A percentile compares a stretch with the other conserved stretches of the same genome.
phyloP scores from a whole-genome alignment of 2,113 vertebrate species.

The Astur gentilis region DNA sequence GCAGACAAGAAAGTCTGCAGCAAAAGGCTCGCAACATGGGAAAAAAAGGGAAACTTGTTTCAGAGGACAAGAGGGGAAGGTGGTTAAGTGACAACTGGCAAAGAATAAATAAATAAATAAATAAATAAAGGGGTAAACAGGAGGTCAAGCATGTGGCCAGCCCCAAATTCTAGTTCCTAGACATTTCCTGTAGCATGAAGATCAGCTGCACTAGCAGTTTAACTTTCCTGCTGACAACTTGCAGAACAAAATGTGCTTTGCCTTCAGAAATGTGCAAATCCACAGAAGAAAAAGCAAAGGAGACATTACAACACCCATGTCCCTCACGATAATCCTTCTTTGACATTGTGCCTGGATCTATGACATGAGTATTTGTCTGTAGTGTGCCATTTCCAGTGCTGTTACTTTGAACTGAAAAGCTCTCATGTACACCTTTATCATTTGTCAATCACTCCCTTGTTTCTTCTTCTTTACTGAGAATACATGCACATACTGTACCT shows the following conservation, averaged over 20 bases:
- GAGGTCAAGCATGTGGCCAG: background rate
- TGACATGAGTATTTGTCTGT: background rate
- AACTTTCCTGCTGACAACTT: background rate
- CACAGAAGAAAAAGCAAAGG: background rate
- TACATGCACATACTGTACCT: background rate
- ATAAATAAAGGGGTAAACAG: background rate
- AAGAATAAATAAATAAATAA: background rate
- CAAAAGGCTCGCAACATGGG: background rate
- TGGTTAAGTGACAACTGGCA: background rate
- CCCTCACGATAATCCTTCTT: background rate
- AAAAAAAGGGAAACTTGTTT: background rate
- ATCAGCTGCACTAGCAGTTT: background rate
- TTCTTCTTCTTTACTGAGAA: background rate
- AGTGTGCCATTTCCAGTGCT: background rate
- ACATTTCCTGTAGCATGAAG: background rate
- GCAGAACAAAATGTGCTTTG: background rate
- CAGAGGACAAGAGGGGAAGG: background rate
- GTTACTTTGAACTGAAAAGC: background rate
- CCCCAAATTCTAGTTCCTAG: background rate
- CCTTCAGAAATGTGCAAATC: background rate
- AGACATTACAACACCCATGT: background rate
- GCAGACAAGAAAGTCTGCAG: background rate
- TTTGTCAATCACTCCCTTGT: background rate
- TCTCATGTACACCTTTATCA: background rate
- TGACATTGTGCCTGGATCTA: background rate